A percentile compares a stretch with the other conserved stretches of the same genome.
These are phyloP conservation scores for Atlantisia rogersi DNA, from an alignment of 2,113 vertebrate species.

Conservation along the genomic window DNA sequence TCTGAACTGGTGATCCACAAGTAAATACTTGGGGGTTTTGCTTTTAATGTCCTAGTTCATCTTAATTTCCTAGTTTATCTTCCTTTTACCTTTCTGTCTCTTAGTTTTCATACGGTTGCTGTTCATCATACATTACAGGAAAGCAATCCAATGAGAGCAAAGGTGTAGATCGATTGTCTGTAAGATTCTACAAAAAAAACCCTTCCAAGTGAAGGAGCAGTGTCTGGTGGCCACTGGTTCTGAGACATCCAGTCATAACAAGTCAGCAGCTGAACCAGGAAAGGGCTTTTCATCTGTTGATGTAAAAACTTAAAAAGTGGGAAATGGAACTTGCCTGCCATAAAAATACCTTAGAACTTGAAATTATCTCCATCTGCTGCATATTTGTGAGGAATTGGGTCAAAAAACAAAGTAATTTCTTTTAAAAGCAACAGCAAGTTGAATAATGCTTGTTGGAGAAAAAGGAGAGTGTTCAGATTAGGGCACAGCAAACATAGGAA, in stretches of 20 bases:
- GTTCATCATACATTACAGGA: not conserved
- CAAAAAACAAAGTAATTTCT: not conserved
- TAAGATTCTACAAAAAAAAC: not conserved
- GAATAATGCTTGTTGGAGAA: not conserved
- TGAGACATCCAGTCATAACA: not conserved
- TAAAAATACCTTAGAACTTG: not conserved
- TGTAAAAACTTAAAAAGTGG: not conserved
- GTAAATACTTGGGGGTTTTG: not conserved
- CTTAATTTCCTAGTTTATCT: not conserved
- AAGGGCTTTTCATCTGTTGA: not conserved
- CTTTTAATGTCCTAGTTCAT: not conserved
- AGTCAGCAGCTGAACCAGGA: not conserved
- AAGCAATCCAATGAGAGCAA: not conserved
- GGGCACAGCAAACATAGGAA: not conserved
- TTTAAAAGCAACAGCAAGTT: not conserved
- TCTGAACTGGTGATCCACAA: not conserved
- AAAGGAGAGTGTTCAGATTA: not conserved
- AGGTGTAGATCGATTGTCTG: not conserved
- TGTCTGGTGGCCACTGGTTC: not conserved
- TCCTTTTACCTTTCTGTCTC: not conserved
- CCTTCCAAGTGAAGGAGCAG: not conserved
- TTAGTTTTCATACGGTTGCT: not conserved
- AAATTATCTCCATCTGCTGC: not conserved
- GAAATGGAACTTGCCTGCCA: not conserved
- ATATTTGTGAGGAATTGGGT: not conserved